Conservation (phyloP, 2,113 vertebrate genomes). For the Engystomops pustulosus region DNA sequence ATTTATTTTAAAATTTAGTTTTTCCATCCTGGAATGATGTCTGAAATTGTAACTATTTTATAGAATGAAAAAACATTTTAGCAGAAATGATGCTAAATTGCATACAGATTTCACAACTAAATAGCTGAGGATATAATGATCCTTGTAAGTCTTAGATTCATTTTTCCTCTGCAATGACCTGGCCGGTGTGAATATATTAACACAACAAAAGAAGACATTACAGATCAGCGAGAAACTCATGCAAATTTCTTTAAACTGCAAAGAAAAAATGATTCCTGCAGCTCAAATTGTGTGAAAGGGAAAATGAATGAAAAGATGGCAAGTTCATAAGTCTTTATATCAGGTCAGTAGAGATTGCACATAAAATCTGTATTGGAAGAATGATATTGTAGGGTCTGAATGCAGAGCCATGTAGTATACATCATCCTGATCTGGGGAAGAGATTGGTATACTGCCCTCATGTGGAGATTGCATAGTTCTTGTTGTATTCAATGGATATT, state of each 20-base stretch:
- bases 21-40: constrained; percentile 75
- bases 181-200: constrained; percentile 61
- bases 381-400: constrained; percentile 28
- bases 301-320: constrained; percentile 64
- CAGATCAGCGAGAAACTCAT: constrained; percentile 48
- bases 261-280: constrained; percentile 53
- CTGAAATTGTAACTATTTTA: constrained; percentile 60
- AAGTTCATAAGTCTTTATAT: constrained; percentile 61
- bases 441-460: constrained; percentile 65
- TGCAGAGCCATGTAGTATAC: constrained; percentile 44
- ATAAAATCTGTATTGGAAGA: constrained; percentile 61
- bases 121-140: constrained; percentile 57
- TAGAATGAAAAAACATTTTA: constrained; percentile 40
- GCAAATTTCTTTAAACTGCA: constrained; percentile 54
- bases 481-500: background rate
- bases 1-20: constrained; percentile 67
- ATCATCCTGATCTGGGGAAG: constrained; percentile 39
- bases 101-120: constrained; percentile 49
- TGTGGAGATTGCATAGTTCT: constrained; percentile 55
- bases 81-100: constrained; percentile 57
- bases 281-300: constrained; percentile 49
- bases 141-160: constrained; percentile 15
- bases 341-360: constrained; percentile 58
- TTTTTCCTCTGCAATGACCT: constrained; percentile 40
- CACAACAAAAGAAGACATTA: constrained; percentile 62